Conservation (phyloP, 2,888 invertebrate genomes). For the Creontiades dilutus region DNA sequence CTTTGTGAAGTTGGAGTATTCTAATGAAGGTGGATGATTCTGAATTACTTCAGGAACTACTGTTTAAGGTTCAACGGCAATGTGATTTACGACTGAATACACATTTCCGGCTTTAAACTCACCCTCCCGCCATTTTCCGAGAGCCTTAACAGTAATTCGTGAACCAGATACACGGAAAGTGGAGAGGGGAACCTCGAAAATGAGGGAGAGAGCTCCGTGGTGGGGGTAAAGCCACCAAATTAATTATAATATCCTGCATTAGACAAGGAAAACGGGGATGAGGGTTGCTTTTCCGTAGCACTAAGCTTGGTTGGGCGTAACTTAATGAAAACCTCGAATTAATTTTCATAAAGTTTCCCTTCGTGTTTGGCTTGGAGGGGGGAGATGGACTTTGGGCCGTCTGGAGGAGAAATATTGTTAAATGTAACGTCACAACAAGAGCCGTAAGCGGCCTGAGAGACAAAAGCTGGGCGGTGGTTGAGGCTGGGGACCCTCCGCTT, state of each 20-base stretch:
- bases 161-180: neutral
- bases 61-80: neutral
- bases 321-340: slow-evolving; percentile 71
- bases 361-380: slow-evolving; percentile 24
- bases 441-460: slow-evolving; percentile 10
- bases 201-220: neutral
- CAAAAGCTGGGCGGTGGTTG: neutral
- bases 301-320: slow-evolving; percentile 59
- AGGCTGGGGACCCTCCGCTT: neutral
- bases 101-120: slow-evolving; percentile 22
- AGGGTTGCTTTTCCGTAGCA: slow-evolving; percentile 33
- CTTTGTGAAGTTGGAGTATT: neutral
- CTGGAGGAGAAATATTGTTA: slow-evolving; percentile 69
- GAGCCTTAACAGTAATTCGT: slow-evolving; percentile 23
- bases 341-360: slow-evolving; percentile 69
- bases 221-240: slow-evolving; percentile 56
- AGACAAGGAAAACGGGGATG: slow-evolving; percentile 54
- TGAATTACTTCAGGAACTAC: slow-evolving; percentile 41
- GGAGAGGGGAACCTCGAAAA: slow-evolving; percentile 7
- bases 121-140: neutral
- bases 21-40: slow-evolving; percentile 14
- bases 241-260: slow-evolving; percentile 69
- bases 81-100: slow-evolving; percentile 49
- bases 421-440: slow-evolving; percentile 51
- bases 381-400: slow-evolving; percentile 54